phyloP scores from a whole-genome alignment of 1,140 invertebrate species.

The Pogonus chalceus region DNA sequence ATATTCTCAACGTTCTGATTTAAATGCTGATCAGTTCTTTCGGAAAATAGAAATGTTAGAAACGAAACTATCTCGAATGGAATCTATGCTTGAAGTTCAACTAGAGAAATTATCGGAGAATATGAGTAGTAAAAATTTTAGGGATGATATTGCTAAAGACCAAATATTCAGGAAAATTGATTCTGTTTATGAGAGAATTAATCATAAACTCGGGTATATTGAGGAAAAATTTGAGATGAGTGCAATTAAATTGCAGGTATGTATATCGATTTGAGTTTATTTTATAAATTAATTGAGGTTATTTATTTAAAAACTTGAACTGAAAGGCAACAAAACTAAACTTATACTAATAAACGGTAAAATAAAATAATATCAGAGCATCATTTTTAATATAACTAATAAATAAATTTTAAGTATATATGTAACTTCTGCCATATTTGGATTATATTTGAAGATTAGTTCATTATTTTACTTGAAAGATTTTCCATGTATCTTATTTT shows the following conservation, averaged over 20 bases:
- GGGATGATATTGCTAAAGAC: constrained; percentile 35
- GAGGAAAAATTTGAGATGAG: constrained; percentile 32
- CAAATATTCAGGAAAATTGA: constrained; percentile 34
- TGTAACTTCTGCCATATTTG: no score
- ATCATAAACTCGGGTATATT: constrained; percentile 31
- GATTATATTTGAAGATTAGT: no score
- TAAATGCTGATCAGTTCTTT: constrained; percentile 35
- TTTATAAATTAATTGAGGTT: no score
- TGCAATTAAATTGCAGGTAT: constrained; percentile 32
- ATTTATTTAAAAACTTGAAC: no score
- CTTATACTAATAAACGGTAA: no score
- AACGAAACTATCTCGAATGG: constrained; percentile 38
- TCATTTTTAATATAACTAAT: no score
- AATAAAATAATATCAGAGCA: no score
- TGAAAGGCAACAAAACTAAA: no score
- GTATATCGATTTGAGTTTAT: not conserved
- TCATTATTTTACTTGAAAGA: no score
- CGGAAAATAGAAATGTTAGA: constrained; percentile 45
- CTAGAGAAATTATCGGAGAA: constrained; percentile 35
- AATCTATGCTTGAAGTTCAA: constrained; percentile 31
- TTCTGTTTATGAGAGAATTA: constrained; percentile 33
- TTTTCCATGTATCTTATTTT: no score
- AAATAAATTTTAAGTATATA: no score
- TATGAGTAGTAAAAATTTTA: constrained; percentile 32
- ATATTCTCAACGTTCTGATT: constrained; percentile 35